Conservation (phyloP, 2,888 invertebrate genomes). For the Pseudococcus viburni region DNA sequence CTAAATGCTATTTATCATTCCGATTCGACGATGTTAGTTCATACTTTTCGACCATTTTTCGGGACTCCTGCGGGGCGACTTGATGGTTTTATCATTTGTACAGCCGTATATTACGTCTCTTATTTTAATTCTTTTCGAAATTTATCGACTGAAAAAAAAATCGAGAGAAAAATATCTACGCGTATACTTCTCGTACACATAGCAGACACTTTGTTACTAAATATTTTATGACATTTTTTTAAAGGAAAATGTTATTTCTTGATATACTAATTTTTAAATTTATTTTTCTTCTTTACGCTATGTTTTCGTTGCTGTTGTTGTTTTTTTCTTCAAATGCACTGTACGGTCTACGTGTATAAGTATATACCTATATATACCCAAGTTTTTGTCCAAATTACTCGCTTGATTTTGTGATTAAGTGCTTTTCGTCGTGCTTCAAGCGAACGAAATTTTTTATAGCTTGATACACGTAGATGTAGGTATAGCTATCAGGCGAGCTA, state of each 20-base stretch:
- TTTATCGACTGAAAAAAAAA: slow-evolving; percentile 65
- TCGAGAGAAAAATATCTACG: slow-evolving; percentile 22
- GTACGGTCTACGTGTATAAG: not conserved
- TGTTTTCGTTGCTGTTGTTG: not conserved
- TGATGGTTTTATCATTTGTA: slow-evolving; percentile 67
- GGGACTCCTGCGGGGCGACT: slow-evolving; percentile 62
- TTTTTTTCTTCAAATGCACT: not conserved
- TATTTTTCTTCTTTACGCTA: slow-evolving; percentile 40
- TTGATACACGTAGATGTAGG: too few species aligned
- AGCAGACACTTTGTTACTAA: slow-evolving; percentile 61
- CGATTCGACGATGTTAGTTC: slow-evolving; percentile 64
- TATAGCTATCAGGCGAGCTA: too few species aligned
- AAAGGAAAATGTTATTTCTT: slow-evolving; percentile 50
- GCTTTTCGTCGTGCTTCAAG: not conserved
- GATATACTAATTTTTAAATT: slow-evolving; percentile 56
- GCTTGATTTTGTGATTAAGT: not conserved
- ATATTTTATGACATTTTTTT: slow-evolving; percentile 58
- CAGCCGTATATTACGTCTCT: slow-evolving; percentile 66
- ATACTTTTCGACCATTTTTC: slow-evolving; percentile 64
- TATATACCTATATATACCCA: not conserved
- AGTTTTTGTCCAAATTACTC: slow-evolving; percentile 24
- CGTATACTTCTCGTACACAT: slow-evolving; percentile 24
- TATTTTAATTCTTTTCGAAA: slow-evolving; percentile 66
- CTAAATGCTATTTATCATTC: slow-evolving; percentile 65
- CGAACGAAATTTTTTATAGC: too few species aligned